Evolutionary conservation across 2,888 invertebrate genomes (phyloP), one percentile per base, ranked within the genome.

Genomic region (Morpho helenor): DNA sequence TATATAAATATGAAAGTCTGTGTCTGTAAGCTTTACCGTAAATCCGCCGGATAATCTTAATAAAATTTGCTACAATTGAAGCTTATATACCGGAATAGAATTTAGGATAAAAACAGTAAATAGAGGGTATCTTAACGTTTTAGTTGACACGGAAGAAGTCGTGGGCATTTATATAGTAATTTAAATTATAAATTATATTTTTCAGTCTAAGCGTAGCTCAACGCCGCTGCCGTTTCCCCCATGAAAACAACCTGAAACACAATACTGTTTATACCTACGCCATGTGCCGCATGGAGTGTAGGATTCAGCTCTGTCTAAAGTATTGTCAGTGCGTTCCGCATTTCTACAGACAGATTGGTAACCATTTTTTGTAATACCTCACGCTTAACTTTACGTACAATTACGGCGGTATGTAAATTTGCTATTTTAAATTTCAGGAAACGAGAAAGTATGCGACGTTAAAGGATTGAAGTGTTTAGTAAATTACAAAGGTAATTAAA

Each of bases 241-340:
- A 92, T 61, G 96, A 96, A 74, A 93, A 93, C 56, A 92, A 92
- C 45, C 80, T 95, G 57, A 76, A 85, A 56, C 93, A 94, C 64
- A 93, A 93, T 67, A 92, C 95, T 0, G 91, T 94, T 43, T 96
- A 96, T 77, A 93, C 94, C 2, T 93, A 92, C 69, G 93, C 92
- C 0, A 81, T 95, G 74, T 96, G 96, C 66, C 84, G 93, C 7
- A 93, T 94, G 82, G 95, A 96, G 72, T 96, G 96, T 66, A 91
- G 95, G 43, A 92, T 94, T 67, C 80, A 81, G 7, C 77, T 94
- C 40, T 92, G 94, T 41, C 77, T 93, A 7, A 84, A 91, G 59
- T 80, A 92, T 54, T 96, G 96, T 73, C 91, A 91, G 0, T 96
- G 96, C 75, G 85, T 94, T 43, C 96, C 96, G 0, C 94, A 95